Base-by-base conservation (phyloP, 2,113 vertebrate genomes). In the Cranoglanis bouderius region DNA sequence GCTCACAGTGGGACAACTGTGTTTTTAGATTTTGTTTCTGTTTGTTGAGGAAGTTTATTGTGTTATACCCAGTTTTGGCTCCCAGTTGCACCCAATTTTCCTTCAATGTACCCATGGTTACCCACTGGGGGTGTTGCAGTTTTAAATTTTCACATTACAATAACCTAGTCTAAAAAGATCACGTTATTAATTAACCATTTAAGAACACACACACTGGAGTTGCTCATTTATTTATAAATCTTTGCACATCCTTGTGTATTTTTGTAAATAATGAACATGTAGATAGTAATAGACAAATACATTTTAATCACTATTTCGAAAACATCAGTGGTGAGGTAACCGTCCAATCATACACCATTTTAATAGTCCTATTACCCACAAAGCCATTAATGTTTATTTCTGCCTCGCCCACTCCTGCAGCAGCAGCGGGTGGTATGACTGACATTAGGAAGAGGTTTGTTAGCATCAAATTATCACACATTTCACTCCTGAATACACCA, bases 1-100 rank as follows among this genome's bases (percentile, higher is more conserved):
- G 13, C 43, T 78, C 74, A 77, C 19, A 29, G 67, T 57, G 72
- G 32, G 74, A 40, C 78, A 82, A 82, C 77, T n/a, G 14, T 67
- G 43, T 72, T 57, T 63, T 59, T 49, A 16, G 26, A 77, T 78
- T 57, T 84, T 59, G 88, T 51, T 80, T 85, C 84, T 86, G 70
- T 89, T 85, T 85, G 74, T 49, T 43, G 32, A 53, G 55, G 43
- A 83, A 46, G 77, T 83, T 65, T 87, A 43, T 74, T 85, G 78
- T 88, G 78, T 83, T 77, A 84, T 81, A 63, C 43, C 74, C 38
- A 55, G 12, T 87, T 77, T 40, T 74, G 82, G 82, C 86, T 40
- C 51, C 61, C 63, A 46, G 43, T 59, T 84, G 67, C 72, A 38
- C 26, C 53, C 5, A 35, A 26, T 4, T 29, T 82, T 55, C 77